Percentiles rank a stretch among this genome's conserved stretches.
phyloP scores from a whole-genome alignment of 2,797 vertebrate genomes.

The Austrolebias charrua region DNA sequence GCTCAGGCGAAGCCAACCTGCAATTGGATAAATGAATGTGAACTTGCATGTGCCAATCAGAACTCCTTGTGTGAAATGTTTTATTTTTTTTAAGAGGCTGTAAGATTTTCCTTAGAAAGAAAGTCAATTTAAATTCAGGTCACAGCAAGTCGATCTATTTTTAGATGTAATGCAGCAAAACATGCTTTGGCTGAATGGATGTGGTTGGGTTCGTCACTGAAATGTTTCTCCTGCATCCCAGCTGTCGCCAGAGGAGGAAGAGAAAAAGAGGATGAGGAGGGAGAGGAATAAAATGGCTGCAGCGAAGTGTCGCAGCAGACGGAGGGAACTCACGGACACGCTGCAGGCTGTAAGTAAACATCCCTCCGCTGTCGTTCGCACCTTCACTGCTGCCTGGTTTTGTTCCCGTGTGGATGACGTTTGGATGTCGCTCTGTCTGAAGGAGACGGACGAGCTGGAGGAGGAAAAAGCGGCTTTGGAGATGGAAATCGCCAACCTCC shows the following conservation, averaged over 20 bases:
- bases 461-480: conserved; percentile 92
- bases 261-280: conserved; percentile 91
- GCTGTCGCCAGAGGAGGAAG: conserved; percentile 94
- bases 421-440: conserved; percentile 52
- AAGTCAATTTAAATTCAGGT: conserved; percentile 82
- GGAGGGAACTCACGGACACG: conserved; percentile 91
- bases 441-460: conserved; percentile 97
- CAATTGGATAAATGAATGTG: conserved; percentile 46
- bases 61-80: conserved; percentile 55
- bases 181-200: conserved; percentile 67
- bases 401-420: conserved; percentile 40
- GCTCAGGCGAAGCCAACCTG: conserved; percentile 43
- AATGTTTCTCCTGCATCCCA: conserved; percentile 63
- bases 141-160: conserved; percentile 83
- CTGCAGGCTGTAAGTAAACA: conserved; percentile 90
- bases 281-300: conserved; percentile 99
- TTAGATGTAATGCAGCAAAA: conserved; percentile 81
- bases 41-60: conserved; percentile 53
- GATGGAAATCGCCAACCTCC: conserved; percentile 89
- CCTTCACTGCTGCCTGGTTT: conserved; percentile 45
- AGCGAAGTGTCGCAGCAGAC: conserved; percentile 94
- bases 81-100: conserved; percentile 57
- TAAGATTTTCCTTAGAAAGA: conserved; percentile 63
- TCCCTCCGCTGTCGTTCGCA: conserved; percentile 57
- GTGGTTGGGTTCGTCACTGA: conserved; percentile 56